These are phyloP conservation scores for Cheilosia scutellata DNA, from an alignment of 2,888 invertebrate species.

Conservation along the genomic window DNA sequence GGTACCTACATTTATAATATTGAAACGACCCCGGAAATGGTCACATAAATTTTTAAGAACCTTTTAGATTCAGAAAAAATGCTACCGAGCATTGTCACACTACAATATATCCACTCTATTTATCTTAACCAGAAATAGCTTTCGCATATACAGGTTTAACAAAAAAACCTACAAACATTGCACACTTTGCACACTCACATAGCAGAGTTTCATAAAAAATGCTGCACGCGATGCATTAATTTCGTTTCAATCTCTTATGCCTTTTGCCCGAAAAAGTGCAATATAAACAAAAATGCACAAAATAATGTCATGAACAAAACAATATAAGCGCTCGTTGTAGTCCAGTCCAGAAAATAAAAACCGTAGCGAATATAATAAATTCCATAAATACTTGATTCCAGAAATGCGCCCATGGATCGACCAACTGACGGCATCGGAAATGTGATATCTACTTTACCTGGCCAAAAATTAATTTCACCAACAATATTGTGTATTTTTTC, in stretches of 20 bases:
- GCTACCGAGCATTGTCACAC: too few species aligned
- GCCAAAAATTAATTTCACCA: slow-evolving; percentile 35
- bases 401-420: slow-evolving; percentile 5
- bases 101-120: too few species aligned
- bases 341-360: background rate
- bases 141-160: too few species aligned
- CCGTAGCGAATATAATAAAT: slow-evolving; percentile 54
- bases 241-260: slow-evolving; percentile 21
- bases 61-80: too few species aligned
- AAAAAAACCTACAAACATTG: background rate
- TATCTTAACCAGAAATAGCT: too few species aligned
- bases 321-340: slow-evolving; percentile 32
- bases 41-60: too few species aligned
- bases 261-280: slow-evolving; percentile 1
- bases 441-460: slow-evolving; percentile 17
- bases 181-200: background rate
- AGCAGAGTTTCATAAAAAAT: slow-evolving; percentile 5
- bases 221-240: slow-evolving; percentile 16
- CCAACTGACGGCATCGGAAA: slow-evolving; percentile 6
- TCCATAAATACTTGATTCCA: slow-evolving; percentile 66
- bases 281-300: slow-evolving; percentile 21
- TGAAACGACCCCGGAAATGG: too few species aligned
- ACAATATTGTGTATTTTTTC: slow-evolving; percentile 8
- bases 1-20: too few species aligned
- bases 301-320: slow-evolving; percentile 33